Evolutionary conservation across 2,113 vertebrate species (phyloP).

Genomic region (Elaphurus davidianus): DNA sequence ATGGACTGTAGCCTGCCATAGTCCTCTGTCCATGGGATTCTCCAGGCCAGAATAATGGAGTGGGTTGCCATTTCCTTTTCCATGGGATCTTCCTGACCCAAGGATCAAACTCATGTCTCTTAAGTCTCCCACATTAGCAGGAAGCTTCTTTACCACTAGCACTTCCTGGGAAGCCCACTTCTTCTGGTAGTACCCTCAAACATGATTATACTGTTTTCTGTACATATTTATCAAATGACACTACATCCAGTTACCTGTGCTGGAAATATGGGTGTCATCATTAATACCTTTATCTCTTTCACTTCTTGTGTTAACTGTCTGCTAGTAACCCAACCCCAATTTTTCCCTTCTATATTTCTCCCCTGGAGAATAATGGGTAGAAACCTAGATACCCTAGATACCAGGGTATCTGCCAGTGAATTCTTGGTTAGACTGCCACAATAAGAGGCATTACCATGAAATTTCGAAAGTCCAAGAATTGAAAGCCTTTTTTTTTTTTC

Average conservation of each 20-base stretch:
- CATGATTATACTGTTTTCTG: background rate
- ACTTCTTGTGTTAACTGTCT: background rate
- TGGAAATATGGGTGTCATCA: background rate
- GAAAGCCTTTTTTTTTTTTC: background rate
- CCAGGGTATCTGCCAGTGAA: background rate
- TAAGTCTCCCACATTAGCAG: background rate
- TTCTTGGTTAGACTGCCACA: background rate
- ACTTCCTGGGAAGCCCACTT: background rate
- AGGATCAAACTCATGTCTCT: background rate
- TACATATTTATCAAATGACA: background rate
- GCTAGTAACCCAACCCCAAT: background rate
- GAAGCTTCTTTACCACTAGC: background rate
- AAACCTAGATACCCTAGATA: background rate
- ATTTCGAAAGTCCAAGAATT: background rate
- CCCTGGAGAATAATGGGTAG: background rate
- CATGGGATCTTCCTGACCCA: background rate
- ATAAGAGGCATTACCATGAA: background rate
- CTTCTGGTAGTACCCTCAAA: background rate
- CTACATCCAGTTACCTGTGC: background rate
- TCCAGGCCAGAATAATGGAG: background rate
- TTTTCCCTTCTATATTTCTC: background rate
- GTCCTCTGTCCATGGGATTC: background rate
- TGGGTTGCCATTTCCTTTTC: background rate
- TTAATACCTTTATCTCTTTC: background rate
- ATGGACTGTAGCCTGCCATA: background rate